Conservation (phyloP, 2,888 invertebrate species). For the Adela reaumurella region DNA sequence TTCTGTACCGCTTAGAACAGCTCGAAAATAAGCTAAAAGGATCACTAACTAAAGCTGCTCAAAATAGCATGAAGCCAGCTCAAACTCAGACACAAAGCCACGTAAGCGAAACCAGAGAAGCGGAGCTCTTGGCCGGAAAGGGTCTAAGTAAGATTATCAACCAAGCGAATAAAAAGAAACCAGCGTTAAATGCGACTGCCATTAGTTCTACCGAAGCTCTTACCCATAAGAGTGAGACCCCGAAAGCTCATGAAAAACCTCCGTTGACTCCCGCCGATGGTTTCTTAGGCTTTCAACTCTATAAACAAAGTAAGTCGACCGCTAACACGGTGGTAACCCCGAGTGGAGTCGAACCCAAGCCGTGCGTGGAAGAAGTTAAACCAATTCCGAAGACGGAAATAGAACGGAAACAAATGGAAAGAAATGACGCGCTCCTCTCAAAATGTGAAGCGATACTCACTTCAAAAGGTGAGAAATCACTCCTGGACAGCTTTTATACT, state of each 20-base stretch:
- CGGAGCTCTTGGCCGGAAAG: conserved; percentile 42
- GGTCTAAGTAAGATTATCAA: conserved; percentile 41
- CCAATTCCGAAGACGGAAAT: background rate
- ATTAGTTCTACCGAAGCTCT: background rate
- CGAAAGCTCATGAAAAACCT: background rate
- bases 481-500: conserved; percentile 39
- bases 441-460: conserved; percentile 40
- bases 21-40: conserved; percentile 31
- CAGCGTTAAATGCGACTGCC: conserved; percentile 8
- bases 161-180: conserved; percentile 28
- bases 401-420: background rate
- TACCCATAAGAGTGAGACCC: background rate
- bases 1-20: conserved; percentile 36
- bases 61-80: conserved; percentile 1
- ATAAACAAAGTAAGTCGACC: background rate
- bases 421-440: conserved; percentile 30
- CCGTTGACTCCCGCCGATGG: background rate
- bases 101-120: conserved; percentile 28
- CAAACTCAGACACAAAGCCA: conserved; percentile 16
- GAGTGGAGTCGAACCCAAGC: background rate
- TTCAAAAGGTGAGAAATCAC: conserved; percentile 33
- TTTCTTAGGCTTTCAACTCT: background rate
- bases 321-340: background rate
- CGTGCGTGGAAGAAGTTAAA: background rate
- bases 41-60: conserved; percentile 23